Percentiles rank a stretch among this genome's conserved stretches.
These are phyloP conservation scores for Drosophila anceps DNA, from an alignment of 2,888 invertebrate genomes.

Conservation along the genomic window DNA sequence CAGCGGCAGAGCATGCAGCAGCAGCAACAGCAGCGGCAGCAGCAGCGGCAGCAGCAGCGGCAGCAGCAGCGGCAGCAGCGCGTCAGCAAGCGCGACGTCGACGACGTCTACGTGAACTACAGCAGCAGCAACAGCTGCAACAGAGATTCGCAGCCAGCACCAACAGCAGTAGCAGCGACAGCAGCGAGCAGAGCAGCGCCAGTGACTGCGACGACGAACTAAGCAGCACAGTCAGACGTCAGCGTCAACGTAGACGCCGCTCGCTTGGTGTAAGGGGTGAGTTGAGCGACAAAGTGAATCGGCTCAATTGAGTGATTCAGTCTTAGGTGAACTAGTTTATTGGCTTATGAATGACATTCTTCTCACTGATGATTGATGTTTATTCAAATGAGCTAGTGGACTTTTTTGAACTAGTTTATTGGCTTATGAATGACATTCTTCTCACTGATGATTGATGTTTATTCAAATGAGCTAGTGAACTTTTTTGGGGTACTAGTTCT, in stretches of 20 bases:
- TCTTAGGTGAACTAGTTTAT: background rate
- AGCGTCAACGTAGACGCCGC: slow-evolving; percentile 64
- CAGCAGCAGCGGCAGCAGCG: slow-evolving; percentile 52
- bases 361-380: too few relatives aligned
- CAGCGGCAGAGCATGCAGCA: slow-evolving; percentile 43
- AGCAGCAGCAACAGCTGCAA: slow-evolving; percentile 61
- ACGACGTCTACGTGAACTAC: slow-evolving; percentile 65
- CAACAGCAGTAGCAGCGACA: slow-evolving; percentile 59
- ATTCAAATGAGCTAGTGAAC: too few relatives aligned
- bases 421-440: background rate
- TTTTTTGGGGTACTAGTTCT: too few relatives aligned
- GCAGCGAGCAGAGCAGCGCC: slow-evolving; percentile 46
- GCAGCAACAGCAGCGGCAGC: too few relatives aligned
- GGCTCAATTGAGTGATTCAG: background rate
- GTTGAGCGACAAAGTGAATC: slow-evolving; percentile 5
- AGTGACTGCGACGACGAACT: slow-evolving; percentile 46
- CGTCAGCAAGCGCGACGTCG: slow-evolving; percentile 68
- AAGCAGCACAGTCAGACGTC: slow-evolving; percentile 48
- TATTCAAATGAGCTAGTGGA: too few relatives aligned
- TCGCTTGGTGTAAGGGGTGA: slow-evolving; percentile 68
- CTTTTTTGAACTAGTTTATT: background rate
- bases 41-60: slow-evolving; percentile 47
- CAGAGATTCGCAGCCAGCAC: slow-evolving; percentile 65
- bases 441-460: too few relatives aligned
- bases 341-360: too few relatives aligned